Base-by-base conservation (phyloP, 2,113 vertebrate species). In the Platysteira castanea region DNA sequence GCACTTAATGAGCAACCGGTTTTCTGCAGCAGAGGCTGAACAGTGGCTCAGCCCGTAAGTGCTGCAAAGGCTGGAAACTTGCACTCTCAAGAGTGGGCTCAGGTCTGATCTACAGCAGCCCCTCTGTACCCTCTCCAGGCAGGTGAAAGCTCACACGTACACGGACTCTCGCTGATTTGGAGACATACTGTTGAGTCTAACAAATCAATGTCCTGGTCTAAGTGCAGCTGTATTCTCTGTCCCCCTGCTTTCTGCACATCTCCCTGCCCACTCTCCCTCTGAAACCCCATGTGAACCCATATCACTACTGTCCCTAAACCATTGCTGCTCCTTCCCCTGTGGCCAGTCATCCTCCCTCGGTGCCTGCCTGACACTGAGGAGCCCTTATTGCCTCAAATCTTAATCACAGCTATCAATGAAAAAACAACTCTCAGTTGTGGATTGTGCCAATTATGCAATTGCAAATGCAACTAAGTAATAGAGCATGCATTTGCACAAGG, bases 291-390 rank as follows among this genome's bases (percentile, higher is more conserved):
- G 7, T 8, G 15, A 91, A 42, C 7, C 19, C 30, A 13, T 4
- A 30, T 8, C 4, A 2, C 26, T 53, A 6, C 30, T 59, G n/a
- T 57, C 37, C 68, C 47, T 39, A 33, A 57, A 24, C 26, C 84
- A 73, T 17, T 0, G 0, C 49, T 64, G 41, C n/a, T 64, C 47
- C 35, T 46, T 76, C 30, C 26, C 19, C 56, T 54, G 61, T 0
- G 2, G 37, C 20, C 17, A 54, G 21, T 13, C 2, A 2, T 33
- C 13, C 63, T 61, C 30, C 30, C 31, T 70, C 24, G 0, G 4
- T 1, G 1, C n/a, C 50, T 11, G 0, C 75, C 42, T 10, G 7
- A 7, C 0, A 1, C 42, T 41, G 39, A 79, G 31, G 28, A 87
- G 42, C 54, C 54, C 28, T 0, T 1, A 39, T 53, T 65, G 81